Base-by-base conservation (phyloP, 2,888 invertebrate genomes). In the Pediacus dermestoides region DNA sequence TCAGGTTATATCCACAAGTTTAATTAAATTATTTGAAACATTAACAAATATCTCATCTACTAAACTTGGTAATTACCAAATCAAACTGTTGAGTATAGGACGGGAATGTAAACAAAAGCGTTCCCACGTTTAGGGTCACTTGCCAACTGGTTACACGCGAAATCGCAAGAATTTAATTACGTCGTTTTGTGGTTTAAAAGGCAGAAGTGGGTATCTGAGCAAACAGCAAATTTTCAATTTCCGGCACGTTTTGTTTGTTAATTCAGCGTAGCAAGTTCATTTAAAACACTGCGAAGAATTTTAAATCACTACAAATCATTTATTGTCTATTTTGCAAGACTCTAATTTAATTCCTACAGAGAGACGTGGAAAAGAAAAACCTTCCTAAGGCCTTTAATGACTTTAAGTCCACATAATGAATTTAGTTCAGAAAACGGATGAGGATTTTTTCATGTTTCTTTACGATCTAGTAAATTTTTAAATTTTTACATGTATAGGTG, bases 191-290 rank as follows among this genome's bases (percentile, higher is more conserved):
- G 49, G 55, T 50, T 55, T 53, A 51, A 53, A 56, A 52, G 52
- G 51, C 52, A 52, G 42, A 50, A 54, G 45, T 45, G 47, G 44
- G 48, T 49, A 57, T 57, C 53, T 53, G 48, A 52, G 55, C 54
- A 57, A 55, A 56, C 52, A 51, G 53, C 53, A 59, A 58, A 59
- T 58, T 58, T 59, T 57, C 61, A 60, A 60, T 60, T 60, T 60
- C 55, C 59, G 51, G 53, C 59, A 57, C 60, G 58, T 55, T 57
- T 52, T 55, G 57, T 59, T 58, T 57, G 53, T 52, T 58, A 55
- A 58, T 60, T 55, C 52, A 39, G 42, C 44, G 42, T 52, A 39
- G 55, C 55, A 48, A 60, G 57, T 58, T 58, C 52, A 57, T 61
- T 58, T 47, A 33, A 39, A 41, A 35, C 33, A 38, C 44, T 32